Evolutionary conservation across 2,113 vertebrate species (phyloP).

Genomic region (Cygnus buccinator): DNA sequence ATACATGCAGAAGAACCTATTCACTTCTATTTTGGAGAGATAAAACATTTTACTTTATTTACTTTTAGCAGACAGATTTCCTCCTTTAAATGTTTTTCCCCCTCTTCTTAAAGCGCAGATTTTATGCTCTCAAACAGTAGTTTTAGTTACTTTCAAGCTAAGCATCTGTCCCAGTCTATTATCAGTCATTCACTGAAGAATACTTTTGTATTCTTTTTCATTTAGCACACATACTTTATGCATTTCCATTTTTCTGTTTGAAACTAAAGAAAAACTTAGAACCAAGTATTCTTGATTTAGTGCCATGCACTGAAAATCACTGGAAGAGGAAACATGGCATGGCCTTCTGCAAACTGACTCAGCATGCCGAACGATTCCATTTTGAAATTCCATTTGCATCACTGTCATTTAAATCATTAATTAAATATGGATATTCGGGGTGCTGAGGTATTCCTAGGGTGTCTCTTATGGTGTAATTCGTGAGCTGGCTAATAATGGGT

Average conservation of each 20-base stretch:
- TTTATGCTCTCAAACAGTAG: not conserved
- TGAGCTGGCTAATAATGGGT: fast-evolving
- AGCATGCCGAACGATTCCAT: not conserved
- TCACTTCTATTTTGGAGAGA: not conserved
- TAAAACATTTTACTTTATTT: not conserved
- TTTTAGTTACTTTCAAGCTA: not conserved
- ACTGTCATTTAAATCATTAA: not conserved
- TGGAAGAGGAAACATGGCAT: not conserved
- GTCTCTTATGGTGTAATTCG: not conserved
- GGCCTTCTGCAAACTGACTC: not conserved
- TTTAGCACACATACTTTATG: not conserved
- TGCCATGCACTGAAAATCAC: not conserved
- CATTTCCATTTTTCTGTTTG: not conserved
- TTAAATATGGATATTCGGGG: not conserved
- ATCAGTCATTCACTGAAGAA: not conserved
- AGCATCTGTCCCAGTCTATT: not conserved
- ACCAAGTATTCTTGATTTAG: not conserved
- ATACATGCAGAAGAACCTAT: not conserved
- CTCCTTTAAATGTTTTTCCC: not conserved
- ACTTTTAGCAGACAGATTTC: not conserved
- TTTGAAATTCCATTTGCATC: not conserved
- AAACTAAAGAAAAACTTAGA: not conserved
- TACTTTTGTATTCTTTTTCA: not conserved
- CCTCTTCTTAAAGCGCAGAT: not conserved
- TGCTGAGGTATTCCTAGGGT: not conserved